Percentiles rank a stretch among this genome's conserved stretches.
Evolutionary conservation across 2,797 vertebrate species (phyloP).

Genomic region (Tachyglossus aculeatus): DNA sequence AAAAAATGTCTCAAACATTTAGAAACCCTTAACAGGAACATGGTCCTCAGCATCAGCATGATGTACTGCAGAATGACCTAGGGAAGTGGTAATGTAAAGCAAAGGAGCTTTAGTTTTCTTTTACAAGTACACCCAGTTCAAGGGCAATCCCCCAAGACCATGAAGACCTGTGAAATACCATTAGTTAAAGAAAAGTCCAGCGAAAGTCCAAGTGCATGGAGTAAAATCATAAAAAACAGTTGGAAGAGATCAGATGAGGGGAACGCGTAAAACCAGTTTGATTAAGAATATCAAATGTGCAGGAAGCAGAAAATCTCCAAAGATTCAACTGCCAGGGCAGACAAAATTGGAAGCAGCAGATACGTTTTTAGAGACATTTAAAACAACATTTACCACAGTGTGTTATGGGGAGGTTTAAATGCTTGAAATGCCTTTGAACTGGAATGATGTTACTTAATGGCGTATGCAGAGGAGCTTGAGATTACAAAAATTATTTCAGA

Average conservation of each 20-base stretch:
- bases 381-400: constrained; percentile 13
- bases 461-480: no score
- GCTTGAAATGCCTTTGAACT: constrained; percentile 23
- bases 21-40: background rate
- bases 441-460: constrained; percentile 23
- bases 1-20: background rate
- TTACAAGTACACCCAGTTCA: constrained; percentile 18
- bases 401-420: constrained; percentile 9
- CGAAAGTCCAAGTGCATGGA: background rate
- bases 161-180: constrained; percentile 23
- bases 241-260: constrained; percentile 17
- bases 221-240: constrained; percentile 39
- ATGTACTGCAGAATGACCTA: constrained; percentile 9
- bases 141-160: constrained; percentile 17
- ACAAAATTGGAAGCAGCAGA: background rate
- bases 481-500: no score
- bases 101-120: background rate
- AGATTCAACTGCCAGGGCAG: constrained; percentile 16
- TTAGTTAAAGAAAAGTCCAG: constrained; percentile 23
- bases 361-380: constrained; percentile 7
- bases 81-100: background rate
- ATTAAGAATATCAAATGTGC: constrained; percentile 41
- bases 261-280: constrained; percentile 51
- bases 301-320: constrained; percentile 40
- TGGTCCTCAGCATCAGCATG: background rate